phyloP scores from a whole-genome alignment of 2,113 vertebrate species.

The Eolophus roseicapilla region DNA sequence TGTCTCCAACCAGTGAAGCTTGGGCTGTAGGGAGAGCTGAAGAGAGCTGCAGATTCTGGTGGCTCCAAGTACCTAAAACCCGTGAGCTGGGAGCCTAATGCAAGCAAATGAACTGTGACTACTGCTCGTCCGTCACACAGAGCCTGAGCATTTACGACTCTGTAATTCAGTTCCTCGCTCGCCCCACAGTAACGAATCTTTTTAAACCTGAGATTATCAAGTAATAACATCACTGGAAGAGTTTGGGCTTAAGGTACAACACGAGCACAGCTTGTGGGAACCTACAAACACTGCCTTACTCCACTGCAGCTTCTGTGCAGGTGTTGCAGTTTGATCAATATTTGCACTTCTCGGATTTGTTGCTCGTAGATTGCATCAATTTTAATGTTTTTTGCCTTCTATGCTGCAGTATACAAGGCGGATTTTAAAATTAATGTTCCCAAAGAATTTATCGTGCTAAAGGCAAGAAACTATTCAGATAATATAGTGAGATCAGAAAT shows the following conservation, averaged over 20 bases:
- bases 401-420: neutral
- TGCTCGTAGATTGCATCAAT: neutral
- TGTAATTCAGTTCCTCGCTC: neutral
- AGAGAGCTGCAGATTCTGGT: neutral
- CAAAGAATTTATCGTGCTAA: neutral
- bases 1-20: neutral
- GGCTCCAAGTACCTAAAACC: neutral
- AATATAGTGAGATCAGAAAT: neutral
- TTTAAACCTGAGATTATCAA: neutral
- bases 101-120: neutral
- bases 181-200: neutral
- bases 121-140: neutral
- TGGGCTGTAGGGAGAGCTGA: neutral
- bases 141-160: neutral
- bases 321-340: slow-evolving; percentile 6
- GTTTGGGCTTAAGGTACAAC: neutral
- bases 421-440: slow-evolving; percentile 1
- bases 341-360: neutral
- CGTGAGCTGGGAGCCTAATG: neutral
- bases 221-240: neutral
- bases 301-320: neutral
- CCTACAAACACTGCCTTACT: neutral
- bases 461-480: neutral
- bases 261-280: neutral
- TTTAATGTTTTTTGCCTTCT: neutral